A percentile compares a stretch with the other conserved stretches of the same genome.
Conservation (phyloP, 2,797 vertebrate species). For the Tokudaia tokunoshimensis region DNA sequence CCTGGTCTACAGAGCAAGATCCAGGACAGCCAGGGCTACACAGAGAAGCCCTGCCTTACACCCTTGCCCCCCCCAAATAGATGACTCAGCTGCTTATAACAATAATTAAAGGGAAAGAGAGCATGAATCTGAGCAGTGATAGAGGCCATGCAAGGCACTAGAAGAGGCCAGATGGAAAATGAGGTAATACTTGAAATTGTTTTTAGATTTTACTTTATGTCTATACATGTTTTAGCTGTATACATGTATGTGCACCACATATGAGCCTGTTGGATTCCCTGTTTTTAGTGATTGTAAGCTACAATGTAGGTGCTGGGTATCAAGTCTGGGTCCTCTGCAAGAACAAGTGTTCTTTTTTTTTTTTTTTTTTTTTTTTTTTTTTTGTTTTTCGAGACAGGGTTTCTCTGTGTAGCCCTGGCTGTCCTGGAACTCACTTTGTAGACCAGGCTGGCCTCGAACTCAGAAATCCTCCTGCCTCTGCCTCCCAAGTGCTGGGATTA, state of each 20-base stretch:
- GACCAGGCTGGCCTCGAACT: no score
- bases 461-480: no score
- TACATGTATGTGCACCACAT: neutral
- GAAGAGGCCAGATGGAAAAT: neutral
- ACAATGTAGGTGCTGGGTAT: neutral
- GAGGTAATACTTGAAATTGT: neutral
- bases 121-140: neutral
- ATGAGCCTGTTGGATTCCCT: neutral
- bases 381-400: no score
- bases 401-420: no score
- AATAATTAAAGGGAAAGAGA: neutral
- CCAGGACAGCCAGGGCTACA: neutral
- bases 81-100: neutral
- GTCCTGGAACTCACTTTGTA: no score
- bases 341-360: no score
- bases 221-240: neutral
- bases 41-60: neutral
- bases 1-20: neutral
- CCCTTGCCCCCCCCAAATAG: neutral
- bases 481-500: no score
- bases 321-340: neutral
- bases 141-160: neutral
- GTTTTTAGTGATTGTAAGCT: neutral
- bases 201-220: neutral
- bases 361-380: no score